Base-by-base conservation (phyloP, 2,888 invertebrate genomes). In the Ectemnius lituratus region DNA sequence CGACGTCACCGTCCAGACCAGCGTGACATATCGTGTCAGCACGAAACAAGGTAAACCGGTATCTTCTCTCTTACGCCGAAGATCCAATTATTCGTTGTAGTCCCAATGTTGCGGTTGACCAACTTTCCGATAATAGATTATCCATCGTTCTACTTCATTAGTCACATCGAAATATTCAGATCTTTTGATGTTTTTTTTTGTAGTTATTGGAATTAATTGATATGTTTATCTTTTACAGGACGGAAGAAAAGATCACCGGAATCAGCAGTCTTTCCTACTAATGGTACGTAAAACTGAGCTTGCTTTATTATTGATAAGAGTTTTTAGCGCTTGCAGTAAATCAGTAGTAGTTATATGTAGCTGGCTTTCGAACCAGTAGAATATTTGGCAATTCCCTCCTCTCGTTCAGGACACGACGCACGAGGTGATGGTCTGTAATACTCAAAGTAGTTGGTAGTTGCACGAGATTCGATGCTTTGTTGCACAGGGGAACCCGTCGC, bases 21-120 rank as follows among this genome's bases (percentile, higher is more conserved):
- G 96, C 86, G 94, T 96, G 2, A 95, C 96, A 0, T 96, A 94
- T 89, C 93, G 95, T 89, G 95, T 96, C 76, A 96, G 96, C 85
- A 93, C 93, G 18, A 93, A 92, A 76, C 92, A 92, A 91, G 93
- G 93, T 92, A 85, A 76, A 18, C n/a, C 18, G 49, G 14, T 1
- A 37, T 2, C 13, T 28, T 56, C 56, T 2, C 2, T 18, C 47
- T 67, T 60, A 14, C 5, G 20, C 49, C 45, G 56, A 16, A n/a
- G 11, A 49, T 20, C 46, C 16, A 70, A 65, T 82, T 78, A 76
- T 66, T 71, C n/a, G 77, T 76, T 16, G 46, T 57, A 18, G 70
- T 52, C n/a, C 52, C 14, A 52, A 14, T 14, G 16, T 37, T 11
- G 37, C 37, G 37, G 37, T 8, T 37, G 37, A 37, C 37, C 37